Evolutionary conservation across 2,797 vertebrate genomes (phyloP), one percentile per base, ranked within the genome.

Genomic region (Gymnoscopelus microlampas): DNA sequence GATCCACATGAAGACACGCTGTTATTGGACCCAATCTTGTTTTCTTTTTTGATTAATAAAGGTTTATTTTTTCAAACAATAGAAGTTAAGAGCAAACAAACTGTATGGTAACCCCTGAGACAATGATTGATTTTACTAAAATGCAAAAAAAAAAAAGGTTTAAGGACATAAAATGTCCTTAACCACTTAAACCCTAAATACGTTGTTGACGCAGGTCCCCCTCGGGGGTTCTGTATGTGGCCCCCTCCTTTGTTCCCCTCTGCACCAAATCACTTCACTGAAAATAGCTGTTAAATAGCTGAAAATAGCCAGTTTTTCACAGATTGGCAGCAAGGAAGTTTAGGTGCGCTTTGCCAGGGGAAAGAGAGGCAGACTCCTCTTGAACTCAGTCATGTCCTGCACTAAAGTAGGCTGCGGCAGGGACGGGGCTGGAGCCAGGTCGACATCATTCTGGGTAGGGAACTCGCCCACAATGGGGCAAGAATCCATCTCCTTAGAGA

Each of bases 251-350:
- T 19, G 19, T 19, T 19, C 19, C 19, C 19, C 19, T 19, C 19
- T 19, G 19, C 19, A 19, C 19, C 19, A 19, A 19, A 19, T 19
- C 19, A 19, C 19, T 19, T 19, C 19, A 19, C 19, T 19, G 19
- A 19, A 19, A 19, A 19, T 19, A 19, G 19, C 19, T n/a, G n/a
- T n/a, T n/a, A n/a, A n/a, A n/a, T n/a, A n/a, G n/a, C 19, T 19
- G 19, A 19, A 19, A 19, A 19, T 19, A 19, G 19, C 19, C 19
- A 19, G 19, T 19, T 19, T 78, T 93, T 99, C 95, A 99, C 93
- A 99, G 96, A 93, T 99, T 99, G 90, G 97, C 97, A 78, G 97
- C 95, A 96, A 94, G 99, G 94, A 97, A 93, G 93, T 98, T 98
- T 93, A 98, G 94, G 91, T 98, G 97, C 70, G 96, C 86, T 97